phyloP scores from a whole-genome alignment of 2,888 invertebrate species.

The Amiota communis region DNA sequence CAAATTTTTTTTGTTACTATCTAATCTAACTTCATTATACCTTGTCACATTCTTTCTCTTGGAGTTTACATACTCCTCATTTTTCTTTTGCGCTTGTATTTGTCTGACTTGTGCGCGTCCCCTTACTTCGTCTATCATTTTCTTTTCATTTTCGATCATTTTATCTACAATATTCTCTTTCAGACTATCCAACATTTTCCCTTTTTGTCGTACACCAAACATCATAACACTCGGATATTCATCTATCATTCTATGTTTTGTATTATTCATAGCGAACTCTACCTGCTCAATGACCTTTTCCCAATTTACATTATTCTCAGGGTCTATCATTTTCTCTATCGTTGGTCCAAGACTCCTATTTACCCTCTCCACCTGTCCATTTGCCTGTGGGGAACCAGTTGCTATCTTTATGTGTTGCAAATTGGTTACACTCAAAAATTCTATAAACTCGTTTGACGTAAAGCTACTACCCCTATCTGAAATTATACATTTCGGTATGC shows the following conservation, averaged over 20 bases:
- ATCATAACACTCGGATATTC: no score
- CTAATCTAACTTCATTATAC: background rate
- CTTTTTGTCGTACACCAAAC: no score
- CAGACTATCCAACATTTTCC: no score
- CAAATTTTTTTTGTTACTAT: no score
- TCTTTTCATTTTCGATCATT: background rate
- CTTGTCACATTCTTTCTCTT: background rate
- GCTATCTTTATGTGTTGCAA: background rate
- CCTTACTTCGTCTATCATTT: background rate
- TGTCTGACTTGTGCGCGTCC: background rate
- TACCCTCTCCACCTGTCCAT: slow-evolving; percentile 11
- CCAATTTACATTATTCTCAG: slow-evolving; percentile 21
- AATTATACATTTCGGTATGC: no score
- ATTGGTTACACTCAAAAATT: background rate
- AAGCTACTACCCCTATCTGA: no score
- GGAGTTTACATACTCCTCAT: background rate
- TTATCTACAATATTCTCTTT: background rate
- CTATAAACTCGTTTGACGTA: background rate
- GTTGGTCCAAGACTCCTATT: slow-evolving; percentile 1
- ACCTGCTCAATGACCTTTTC: slow-evolving; percentile 16
- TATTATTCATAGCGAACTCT: background rate
- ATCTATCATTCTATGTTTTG: background rate
- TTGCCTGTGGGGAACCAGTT: background rate
- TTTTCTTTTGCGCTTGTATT: background rate
- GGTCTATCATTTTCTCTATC: slow-evolving; percentile 20